Evolutionary conservation across 1,140 invertebrate species (phyloP), one percentile per base, ranked within the genome.

Genomic region (Drosophila nikananu): DNA sequence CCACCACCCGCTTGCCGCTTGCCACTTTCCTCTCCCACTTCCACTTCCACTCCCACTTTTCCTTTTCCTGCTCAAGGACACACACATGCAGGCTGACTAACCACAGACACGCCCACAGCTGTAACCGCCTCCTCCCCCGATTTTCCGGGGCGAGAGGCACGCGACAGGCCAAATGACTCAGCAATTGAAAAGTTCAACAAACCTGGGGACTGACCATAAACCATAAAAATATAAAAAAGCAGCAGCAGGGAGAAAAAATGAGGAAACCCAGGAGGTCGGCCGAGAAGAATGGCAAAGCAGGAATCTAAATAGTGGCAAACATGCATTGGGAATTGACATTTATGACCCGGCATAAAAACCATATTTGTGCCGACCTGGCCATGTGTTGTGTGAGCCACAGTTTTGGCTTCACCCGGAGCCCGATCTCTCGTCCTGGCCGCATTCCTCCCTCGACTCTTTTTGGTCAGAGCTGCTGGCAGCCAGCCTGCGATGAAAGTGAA

Each of bases 271-370:
- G 52, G 39, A 68, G 61, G 52, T 39, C 52, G 52, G 35, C 54
- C 37, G 54, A 41, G 58, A 72, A 63, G 64, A 68, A 67, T 61
- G 64, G 67, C 27, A 23, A 64, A 41, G 39, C 39, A 41, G 61
- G 62, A 78, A 78, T 78, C 75, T 74, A 80, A 86, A 77, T 87
- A 80, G 72, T 77, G 65, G 71, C 57, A 62, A 80, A 80, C 81
- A 84, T 84, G 81, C 81, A 84, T 80, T 80, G 72, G 67, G 79
- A 87, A 89, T 89, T 89, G 68, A 89, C 72, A 65, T 89, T 87
- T 83, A 89, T 87, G 51, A 64, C 64, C 77, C 70, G 54, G 59
- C 68, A 73, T 76, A 80, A 77, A 60, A 57, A 70, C 30, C 75
- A 70, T 77, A 78, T 78, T 78, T 78, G 74, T 62, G n/a, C 35